A percentile compares a stretch with the other conserved stretches of the same genome.
phyloP scores from a whole-genome alignment of 2,888 invertebrate species.

The Scaptomyza reducta region DNA sequence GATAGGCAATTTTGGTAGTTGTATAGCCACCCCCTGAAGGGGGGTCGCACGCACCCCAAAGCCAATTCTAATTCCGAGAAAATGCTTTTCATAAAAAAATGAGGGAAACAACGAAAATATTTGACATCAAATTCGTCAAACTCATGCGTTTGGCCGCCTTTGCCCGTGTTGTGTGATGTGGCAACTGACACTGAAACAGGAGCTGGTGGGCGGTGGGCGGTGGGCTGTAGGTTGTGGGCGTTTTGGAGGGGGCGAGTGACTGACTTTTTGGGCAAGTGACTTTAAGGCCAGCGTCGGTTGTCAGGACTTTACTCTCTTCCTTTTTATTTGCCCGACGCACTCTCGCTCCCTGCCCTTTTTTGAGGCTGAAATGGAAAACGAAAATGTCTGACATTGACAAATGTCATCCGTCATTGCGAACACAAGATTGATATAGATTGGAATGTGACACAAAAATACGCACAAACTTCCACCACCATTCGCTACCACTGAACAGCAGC shows the following conservation, averaged over 20 bases:
- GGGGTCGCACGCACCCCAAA: constrained; percentile 44
- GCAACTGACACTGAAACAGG: constrained; percentile 16
- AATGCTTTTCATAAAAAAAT: constrained; percentile 72
- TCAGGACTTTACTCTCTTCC: constrained; percentile 29
- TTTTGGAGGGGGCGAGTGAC: constrained; percentile 24
- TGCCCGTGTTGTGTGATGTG: constrained; percentile 28
- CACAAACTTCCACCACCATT: constrained; percentile 57
- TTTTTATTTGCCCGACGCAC: constrained; percentile 28
- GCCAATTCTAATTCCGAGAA: constrained; percentile 75
- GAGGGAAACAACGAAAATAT: constrained; percentile 74
- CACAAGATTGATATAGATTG: constrained; percentile 85
- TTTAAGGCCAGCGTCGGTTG: constrained; percentile 53
- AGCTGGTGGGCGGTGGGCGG: constrained; percentile 24
- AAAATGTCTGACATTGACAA: constrained; percentile 85
- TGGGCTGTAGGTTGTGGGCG: constrained; percentile 25
- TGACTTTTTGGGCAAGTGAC: constrained; percentile 65
- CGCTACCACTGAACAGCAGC: constrained; percentile 19
- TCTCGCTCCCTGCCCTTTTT: constrained; percentile 56
- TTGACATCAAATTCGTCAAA: constrained; percentile 82
- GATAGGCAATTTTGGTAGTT: constrained; percentile 9
- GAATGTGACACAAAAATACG: constrained; percentile 84
- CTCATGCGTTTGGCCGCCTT: constrained; percentile 61
- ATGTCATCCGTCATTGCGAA: constrained; percentile 85
- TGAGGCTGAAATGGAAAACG: constrained; percentile 82
- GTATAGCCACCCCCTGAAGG: constrained; percentile 13